These are phyloP conservation scores for Julus scandinavius DNA, from an alignment of 2,888 invertebrate genomes.

Conservation along the genomic window DNA sequence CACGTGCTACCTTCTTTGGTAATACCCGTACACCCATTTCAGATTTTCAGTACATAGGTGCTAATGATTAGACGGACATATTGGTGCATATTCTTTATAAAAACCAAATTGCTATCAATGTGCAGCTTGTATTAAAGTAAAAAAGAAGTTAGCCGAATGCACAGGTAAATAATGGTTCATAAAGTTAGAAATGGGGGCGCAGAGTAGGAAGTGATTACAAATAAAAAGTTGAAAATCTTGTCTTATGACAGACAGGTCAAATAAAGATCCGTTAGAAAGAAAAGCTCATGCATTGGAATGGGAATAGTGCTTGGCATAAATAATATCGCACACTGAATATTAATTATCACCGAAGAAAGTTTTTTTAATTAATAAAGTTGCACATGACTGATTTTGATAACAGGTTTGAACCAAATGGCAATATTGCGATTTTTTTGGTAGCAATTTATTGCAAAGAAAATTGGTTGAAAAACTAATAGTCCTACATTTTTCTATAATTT, in stretches of 20 bases:
- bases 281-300: neutral
- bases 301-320: neutral
- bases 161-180: conserved; percentile 45
- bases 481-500: neutral
- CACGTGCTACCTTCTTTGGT: neutral
- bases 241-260: conserved; percentile 32
- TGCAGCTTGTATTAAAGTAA: neutral
- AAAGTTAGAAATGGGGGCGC: conserved; percentile 49
- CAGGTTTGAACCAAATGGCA: neutral
- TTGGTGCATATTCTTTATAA: neutral
- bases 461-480: neutral
- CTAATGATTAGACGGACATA: neutral
- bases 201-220: conserved; percentile 51
- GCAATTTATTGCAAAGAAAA: too few relatives aligned
- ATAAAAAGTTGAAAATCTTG: conserved; percentile 49
- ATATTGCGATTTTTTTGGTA: neutral
- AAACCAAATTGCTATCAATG: conserved; percentile 33
- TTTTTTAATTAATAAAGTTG: neutral
- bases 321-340: neutral
- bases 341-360: neutral
- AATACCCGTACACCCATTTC: neutral
- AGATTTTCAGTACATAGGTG: neutral
- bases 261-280: neutral
- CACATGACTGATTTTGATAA: neutral
- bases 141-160: conserved; percentile 11